Evolutionary conservation across 2,113 vertebrate genomes (phyloP), one percentile per base, ranked within the genome.

Genomic region (Chionomys nivalis): DNA sequence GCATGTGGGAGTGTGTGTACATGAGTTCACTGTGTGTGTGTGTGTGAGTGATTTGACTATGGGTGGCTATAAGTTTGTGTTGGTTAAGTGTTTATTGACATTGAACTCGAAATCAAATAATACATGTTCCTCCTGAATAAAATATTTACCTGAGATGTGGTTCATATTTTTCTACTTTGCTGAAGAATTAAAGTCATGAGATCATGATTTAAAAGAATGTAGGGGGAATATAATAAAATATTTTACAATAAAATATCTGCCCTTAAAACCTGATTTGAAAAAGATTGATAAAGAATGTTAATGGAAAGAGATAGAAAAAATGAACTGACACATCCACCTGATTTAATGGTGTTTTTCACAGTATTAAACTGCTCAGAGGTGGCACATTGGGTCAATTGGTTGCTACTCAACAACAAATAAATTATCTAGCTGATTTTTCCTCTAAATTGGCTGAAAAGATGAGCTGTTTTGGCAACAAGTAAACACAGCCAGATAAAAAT

Each of bases 391-490:
- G 88, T 91, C 87, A 83, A 8, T 85, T 63, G 47, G 42, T 92
- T 93, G 76, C 72, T 94, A 89, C 47, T 93, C 94, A 78, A 91
- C 63, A 90, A 96, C 42, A 94, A 96, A 95, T 91, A 97, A 86
- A 92, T 97, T 82, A 90, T 52, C 81, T 63, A 33, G 72, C 66
- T 95, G 90, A 86, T 87, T 95, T 91, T 23, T 28, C 55, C 77
- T 23, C n/a, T 52, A 89, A 93, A 94, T n/a, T 90, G 55, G 89
- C 90, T 90, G 61, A 90, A 95, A 90, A 90, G 49, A 94, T 73
- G 68, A 93, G 85, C 66, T 96, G 92, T 97, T 94, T 96, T 75
- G 95, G 77, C 73, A 96, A 92, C 86, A 95, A 1, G 42, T 95
- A 95, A 97, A 95, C 72, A 96, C 28, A 95, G 85, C 17, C 88